A percentile compares a stretch with the other conserved stretches of the same genome.
Conservation (phyloP, 2,113 vertebrate species). For the Ploceus nigricollis region DNA sequence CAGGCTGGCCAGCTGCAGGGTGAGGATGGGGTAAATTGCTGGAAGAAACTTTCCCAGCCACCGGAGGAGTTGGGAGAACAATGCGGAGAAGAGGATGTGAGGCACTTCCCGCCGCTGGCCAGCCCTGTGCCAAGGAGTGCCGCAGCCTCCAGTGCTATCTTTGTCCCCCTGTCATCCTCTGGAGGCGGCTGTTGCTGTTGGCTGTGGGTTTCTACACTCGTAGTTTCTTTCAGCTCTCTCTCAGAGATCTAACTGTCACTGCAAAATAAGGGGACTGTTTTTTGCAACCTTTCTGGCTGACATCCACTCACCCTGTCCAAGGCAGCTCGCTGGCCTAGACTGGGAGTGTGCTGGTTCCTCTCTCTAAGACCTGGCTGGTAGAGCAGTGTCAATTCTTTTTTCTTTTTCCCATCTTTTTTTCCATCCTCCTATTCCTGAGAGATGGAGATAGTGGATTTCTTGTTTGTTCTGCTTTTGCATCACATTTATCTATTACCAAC, state of each 20-base stretch:
- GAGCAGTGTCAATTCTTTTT: not conserved
- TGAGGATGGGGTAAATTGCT: conserved; percentile 51
- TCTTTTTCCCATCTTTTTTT: not conserved
- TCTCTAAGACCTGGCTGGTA: not conserved
- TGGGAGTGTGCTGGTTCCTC: not conserved
- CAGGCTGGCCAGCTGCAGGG: conserved; percentile 51
- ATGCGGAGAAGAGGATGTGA: conserved; percentile 63
- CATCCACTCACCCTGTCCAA: not conserved
- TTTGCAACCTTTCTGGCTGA: not conserved
- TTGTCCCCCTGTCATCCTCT: not conserved
- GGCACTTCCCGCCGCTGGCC: conserved; percentile 44
- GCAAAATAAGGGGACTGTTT: not conserved
- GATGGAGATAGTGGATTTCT: not conserved
- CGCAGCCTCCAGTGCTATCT: conserved; percentile 18
- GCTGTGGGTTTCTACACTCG: not conserved
- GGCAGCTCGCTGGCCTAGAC: not conserved
- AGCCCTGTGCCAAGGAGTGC: conserved; percentile 26
- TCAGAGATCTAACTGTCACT: not conserved
- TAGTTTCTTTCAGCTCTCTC: not conserved
- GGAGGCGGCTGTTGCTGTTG: not conserved
- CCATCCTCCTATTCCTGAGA: not conserved
- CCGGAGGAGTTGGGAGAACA: conserved; percentile 56
- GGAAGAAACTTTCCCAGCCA: conserved; percentile 67
- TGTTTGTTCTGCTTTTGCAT: not conserved
- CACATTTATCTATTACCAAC: not conserved